These are phyloP conservation scores for Otolemur garnettii DNA, from an alignment of 2,113 vertebrate species.

Conservation along the genomic window DNA sequence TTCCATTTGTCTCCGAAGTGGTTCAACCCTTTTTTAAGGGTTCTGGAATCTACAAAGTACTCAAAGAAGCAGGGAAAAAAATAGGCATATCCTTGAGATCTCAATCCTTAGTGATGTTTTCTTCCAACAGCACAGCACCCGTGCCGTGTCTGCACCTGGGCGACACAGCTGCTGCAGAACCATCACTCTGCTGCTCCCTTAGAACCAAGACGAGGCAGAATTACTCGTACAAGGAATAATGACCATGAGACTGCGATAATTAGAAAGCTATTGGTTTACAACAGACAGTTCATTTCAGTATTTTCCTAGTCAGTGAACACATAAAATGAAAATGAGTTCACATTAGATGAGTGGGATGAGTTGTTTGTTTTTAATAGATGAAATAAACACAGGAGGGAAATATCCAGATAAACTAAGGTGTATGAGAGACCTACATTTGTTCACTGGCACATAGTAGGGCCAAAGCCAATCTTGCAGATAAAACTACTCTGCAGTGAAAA, in stretches of 20 bases:
- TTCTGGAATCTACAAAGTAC: not conserved
- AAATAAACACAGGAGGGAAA: not conserved
- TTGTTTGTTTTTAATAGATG: slow-evolving; percentile 46
- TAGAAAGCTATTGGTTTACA: slow-evolving; percentile 62
- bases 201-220: not conserved
- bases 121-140: not conserved
- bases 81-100: not conserved
- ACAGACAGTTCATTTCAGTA: not conserved
- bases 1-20: slow-evolving; percentile 29
- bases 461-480: slow-evolving; percentile 2
- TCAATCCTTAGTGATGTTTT: not conserved
- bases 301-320: slow-evolving; percentile 23
- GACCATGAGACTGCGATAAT: not conserved
- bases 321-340: slow-evolving; percentile 52
- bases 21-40: not conserved
- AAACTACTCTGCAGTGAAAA: slow-evolving; percentile 53
- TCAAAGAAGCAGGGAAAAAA: no score
- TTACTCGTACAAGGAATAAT: slow-evolving; percentile 5
- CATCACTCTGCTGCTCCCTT: not conserved
- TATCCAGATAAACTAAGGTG: not conserved
- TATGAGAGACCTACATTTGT: slow-evolving; percentile 22
- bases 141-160: not conserved
- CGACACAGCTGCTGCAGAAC: not conserved
- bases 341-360: not conserved
- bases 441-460: slow-evolving; percentile 26